Evolutionary conservation across 2,113 vertebrate species (phyloP), one percentile per base, ranked within the genome.

Genomic region (Riparia riparia): DNA sequence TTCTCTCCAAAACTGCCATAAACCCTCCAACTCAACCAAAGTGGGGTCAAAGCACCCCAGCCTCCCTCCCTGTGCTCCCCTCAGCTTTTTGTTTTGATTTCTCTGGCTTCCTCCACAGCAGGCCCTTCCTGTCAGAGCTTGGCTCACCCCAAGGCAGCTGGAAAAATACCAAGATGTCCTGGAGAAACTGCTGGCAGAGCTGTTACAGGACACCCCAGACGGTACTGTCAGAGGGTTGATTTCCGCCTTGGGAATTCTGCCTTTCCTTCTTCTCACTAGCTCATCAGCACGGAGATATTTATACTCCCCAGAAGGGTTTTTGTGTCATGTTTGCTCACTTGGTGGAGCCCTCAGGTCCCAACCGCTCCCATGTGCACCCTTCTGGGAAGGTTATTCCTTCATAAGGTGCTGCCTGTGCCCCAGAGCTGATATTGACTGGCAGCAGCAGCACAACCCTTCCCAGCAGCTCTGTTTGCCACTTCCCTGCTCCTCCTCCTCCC

Each of bases 81-180:
- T 65, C 21, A 37, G 39, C 76, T 70, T 94, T 47, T 95, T 54
- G 37, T 73, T 57, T 84, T 90, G 74, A 79, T 77, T 96, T 95
- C 79, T 60, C 49, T 63, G 71, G 69, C 76, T 97, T 96, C 93
- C 82, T 96, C 96, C 93, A 87, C 95, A 98, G 97, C 56, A 96
- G 57, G 94, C 93, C 95, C 95, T 95, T 86, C 96, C 98, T 31
- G 61, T 82, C 77, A 96, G 97, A 93, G 96, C 92, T 64, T 93
- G 94, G 94, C 95, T 98, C 96, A 96, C 94, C 54, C 91, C 94
- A 76, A 94, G 82, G 91, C 97, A 97, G 95, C 95, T 98, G 95
- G 98, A 97, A 96, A 98, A 98, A 82, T 95, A 98, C 93, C 89
- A 57, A 92, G 92, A 88, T 29, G 72, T 92, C 93, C 92, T 97